Evolutionary conservation across 92 coral and sea anemone genomes (phyloP).

Genomic region (Umimayanthus kanabou): DNA sequence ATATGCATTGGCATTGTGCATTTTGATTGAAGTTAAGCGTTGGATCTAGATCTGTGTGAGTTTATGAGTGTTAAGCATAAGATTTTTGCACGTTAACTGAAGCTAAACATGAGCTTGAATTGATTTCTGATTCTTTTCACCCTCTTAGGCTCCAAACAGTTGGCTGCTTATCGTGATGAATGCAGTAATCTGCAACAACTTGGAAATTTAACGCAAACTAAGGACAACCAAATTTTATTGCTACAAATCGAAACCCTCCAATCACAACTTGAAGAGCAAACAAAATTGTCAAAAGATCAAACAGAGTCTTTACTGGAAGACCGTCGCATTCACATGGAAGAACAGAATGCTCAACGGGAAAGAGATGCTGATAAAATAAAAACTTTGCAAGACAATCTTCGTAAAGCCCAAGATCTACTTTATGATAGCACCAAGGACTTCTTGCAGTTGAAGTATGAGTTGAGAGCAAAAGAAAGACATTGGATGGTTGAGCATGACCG

Average conservation of each 20-base stretch:
- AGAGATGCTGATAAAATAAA: conserved; percentile 94
- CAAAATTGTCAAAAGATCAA: conserved; percentile 92
- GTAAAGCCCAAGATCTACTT: conserved; percentile 86
- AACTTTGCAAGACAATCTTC: conserved; percentile 86
- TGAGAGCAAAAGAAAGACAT: conserved; percentile 93
- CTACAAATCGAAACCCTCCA: conserved; percentile 95
- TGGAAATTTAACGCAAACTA: conserved; percentile 33
- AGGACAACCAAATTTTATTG: conserved; percentile 86
- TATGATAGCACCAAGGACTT: conserved; percentile 98
- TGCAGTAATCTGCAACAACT: conserved; percentile 68
- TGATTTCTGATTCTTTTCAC: not conserved
- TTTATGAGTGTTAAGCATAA: no score
- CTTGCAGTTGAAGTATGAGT: conserved; percentile 88
- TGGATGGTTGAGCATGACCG: conserved; percentile 99
- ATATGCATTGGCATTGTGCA: no score
- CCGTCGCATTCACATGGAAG: conserved; percentile 89
- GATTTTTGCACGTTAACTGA: no score
- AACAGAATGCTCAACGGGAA: conserved; percentile 94
- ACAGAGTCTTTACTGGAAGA: conserved; percentile 89
- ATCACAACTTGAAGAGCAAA: conserved; percentile 95
- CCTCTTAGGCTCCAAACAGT: conserved; percentile 21
- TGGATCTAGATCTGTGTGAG: no score
- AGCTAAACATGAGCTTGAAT: no score
- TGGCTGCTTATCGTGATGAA: conserved; percentile 40
- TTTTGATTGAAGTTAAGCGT: no score